Percentiles rank a stretch among this genome's conserved stretches.
Conservation (phyloP, 2,797 vertebrate genomes). For the Falco columbarius region DNA sequence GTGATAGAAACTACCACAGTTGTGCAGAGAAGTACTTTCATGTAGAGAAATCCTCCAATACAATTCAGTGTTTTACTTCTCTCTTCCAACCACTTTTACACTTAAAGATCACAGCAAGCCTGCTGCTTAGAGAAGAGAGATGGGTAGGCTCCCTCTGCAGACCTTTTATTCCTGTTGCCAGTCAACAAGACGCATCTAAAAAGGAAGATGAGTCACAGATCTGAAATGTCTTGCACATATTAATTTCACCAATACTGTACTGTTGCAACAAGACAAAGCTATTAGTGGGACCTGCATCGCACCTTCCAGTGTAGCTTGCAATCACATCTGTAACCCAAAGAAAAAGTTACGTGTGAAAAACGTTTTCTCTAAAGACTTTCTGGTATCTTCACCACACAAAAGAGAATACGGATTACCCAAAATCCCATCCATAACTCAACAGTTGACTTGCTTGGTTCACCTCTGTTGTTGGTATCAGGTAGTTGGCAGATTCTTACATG, state of each 20-base stretch:
- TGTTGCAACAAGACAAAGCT: background rate
- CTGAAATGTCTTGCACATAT: background rate
- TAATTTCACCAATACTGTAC: background rate
- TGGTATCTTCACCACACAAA: background rate
- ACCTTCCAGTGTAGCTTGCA: background rate
- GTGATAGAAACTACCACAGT: background rate
- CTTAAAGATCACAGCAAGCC: background rate
- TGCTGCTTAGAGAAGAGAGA: background rate
- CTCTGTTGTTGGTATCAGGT: background rate
- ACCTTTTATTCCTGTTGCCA: background rate
- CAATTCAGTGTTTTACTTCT: background rate
- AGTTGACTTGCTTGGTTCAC: background rate
- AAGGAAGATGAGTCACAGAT: background rate
- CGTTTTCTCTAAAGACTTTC: background rate
- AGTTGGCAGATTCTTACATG: background rate
- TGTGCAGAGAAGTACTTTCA: background rate
- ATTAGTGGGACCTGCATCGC: background rate
- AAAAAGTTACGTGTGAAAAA: background rate
- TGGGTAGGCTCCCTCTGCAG: background rate
- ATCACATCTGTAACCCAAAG: background rate
- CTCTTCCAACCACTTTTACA: background rate
- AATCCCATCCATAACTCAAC: background rate
- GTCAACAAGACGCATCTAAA: background rate
- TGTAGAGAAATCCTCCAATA: background rate
- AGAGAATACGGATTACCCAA: background rate